Conservation (phyloP, 2,113 vertebrate species). For the Stictonetta naevosa region DNA sequence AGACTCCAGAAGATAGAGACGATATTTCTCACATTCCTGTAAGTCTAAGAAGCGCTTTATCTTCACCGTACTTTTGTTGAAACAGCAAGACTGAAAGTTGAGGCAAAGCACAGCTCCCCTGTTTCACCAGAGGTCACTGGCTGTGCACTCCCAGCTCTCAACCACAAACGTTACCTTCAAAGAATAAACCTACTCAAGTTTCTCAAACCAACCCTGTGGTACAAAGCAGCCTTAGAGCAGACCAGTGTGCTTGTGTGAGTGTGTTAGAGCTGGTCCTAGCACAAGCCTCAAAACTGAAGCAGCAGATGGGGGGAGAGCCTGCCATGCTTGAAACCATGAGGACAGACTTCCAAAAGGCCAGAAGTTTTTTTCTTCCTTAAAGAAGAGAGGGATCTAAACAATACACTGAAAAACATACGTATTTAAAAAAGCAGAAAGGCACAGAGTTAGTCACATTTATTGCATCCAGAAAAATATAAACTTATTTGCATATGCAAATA, state of each 20-base stretch:
- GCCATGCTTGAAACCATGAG: background rate
- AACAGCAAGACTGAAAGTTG: background rate
- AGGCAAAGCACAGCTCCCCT: background rate
- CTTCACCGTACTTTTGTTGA: background rate
- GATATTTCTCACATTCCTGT: background rate
- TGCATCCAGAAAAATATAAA: background rate
- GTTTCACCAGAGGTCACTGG: background rate
- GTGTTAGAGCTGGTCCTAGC: background rate
- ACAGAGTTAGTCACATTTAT: background rate
- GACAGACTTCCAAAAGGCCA: background rate
- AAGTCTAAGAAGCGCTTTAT: background rate
- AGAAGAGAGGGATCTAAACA: background rate
- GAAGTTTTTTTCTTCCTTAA: background rate
- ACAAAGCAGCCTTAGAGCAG: background rate
- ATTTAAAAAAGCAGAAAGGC: background rate
- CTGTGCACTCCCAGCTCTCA: background rate
- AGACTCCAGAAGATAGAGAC: background rate
- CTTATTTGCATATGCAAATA: conserved; percentile 52
- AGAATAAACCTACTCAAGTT: background rate
- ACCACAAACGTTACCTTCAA: background rate
- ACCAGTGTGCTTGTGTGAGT: too few species aligned
- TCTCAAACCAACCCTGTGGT: background rate
- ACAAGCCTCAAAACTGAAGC: accelerated
- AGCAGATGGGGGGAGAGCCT: background rate
- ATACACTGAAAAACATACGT: background rate